Evolutionary conservation across 2,888 invertebrate species (phyloP).

Genomic region (Mongoloraphidia duomilia): DNA sequence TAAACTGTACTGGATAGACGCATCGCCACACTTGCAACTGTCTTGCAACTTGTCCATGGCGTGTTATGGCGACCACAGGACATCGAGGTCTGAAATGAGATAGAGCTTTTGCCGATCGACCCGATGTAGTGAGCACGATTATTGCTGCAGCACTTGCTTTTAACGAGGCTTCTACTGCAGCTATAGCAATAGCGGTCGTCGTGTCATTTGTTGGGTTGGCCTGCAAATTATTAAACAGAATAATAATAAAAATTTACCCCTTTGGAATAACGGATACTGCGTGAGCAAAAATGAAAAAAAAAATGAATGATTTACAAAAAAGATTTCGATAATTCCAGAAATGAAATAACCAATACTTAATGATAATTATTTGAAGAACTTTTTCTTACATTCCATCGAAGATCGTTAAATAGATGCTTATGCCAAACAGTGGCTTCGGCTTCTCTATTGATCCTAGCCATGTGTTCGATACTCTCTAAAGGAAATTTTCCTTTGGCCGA

Average conservation of each 20-base stretch:
- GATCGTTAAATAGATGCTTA: slow-evolving; percentile 59
- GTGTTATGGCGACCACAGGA: slow-evolving; percentile 60
- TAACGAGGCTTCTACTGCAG: slow-evolving; percentile 60
- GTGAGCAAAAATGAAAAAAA: too few relatives aligned
- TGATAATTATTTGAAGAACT: neutral
- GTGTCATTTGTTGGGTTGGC: slow-evolving; percentile 42
- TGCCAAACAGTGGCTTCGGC: slow-evolving; percentile 79
- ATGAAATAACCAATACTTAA: neutral
- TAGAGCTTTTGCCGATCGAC: slow-evolving; percentile 52
- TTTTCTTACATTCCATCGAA: slow-evolving; percentile 34
- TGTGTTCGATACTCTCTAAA: slow-evolving; percentile 53
- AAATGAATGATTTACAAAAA: too few relatives aligned
- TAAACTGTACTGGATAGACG: slow-evolving; percentile 38
- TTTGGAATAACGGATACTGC: slow-evolving; percentile 28
- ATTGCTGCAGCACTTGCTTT: slow-evolving; percentile 56
- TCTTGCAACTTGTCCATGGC: slow-evolving; percentile 49
- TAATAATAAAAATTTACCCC: slow-evolving; percentile 21
- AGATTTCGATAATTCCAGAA: neutral
- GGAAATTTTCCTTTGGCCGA: slow-evolving; percentile 64
- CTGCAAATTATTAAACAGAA: slow-evolving; percentile 20
- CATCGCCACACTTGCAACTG: slow-evolving; percentile 47
- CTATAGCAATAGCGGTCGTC: slow-evolving; percentile 52
- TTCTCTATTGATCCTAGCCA: slow-evolving; percentile 65
- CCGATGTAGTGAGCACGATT: slow-evolving; percentile 62
- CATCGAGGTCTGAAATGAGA: slow-evolving; percentile 55